These are phyloP conservation scores for Diadema setosum DNA, from an alignment of 35 echinoderm and acorn worm genomes.

Conservation along the genomic window DNA sequence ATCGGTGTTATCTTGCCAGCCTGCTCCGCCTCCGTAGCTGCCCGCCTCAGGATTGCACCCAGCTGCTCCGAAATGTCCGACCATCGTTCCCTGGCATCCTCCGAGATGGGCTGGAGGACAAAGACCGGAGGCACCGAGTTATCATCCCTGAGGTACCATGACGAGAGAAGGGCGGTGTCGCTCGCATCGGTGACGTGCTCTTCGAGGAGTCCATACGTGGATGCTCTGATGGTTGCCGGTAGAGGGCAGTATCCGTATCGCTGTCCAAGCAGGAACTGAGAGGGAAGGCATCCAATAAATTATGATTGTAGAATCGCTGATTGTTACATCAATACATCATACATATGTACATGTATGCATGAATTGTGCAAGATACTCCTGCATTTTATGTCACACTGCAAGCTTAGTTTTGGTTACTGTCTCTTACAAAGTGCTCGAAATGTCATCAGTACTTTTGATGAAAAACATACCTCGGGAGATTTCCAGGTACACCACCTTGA, in stretches of 20 bases:
- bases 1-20: slow-evolving; percentile 22
- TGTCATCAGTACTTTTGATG: too few species aligned
- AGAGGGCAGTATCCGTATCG: slow-evolving; percentile 87
- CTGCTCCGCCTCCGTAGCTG: slow-evolving; percentile 17
- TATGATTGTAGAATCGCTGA: too few species aligned
- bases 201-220: slow-evolving; percentile 44
- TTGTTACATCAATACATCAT: too few species aligned
- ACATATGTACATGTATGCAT: too few species aligned
- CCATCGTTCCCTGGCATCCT: slow-evolving; percentile 48
- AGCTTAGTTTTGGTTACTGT: too few species aligned
- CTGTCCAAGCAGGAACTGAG: slow-evolving; percentile 86
- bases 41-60: slow-evolving; percentile 24
- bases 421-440: too few species aligned
- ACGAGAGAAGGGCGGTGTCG: neutral
- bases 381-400: too few species aligned
- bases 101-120: slow-evolving; percentile 76
- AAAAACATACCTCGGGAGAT: too few species aligned
- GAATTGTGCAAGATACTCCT: too few species aligned
- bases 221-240: slow-evolving; percentile 63
- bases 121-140: slow-evolving; percentile 65
- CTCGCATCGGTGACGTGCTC: slow-evolving; percentile 14
- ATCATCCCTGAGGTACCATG: slow-evolving; percentile 60
- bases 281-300: too few species aligned
- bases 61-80: slow-evolving; percentile 36
- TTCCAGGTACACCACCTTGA: too few species aligned